phyloP scores from a whole-genome alignment of 1,140 invertebrate species.

The Drosophila suzukii region DNA sequence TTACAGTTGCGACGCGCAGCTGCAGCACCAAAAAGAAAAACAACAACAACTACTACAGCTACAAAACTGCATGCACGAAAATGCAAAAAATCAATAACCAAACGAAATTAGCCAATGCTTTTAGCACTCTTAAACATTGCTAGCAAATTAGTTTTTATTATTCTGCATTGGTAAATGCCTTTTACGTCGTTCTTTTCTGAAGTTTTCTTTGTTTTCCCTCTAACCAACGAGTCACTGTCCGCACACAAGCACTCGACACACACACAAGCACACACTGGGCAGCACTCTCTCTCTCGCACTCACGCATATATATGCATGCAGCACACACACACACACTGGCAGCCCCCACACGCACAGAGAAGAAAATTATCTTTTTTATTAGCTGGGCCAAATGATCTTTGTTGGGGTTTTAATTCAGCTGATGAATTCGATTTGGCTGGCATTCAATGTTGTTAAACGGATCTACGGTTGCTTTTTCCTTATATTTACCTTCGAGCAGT shows the following conservation, averaged over 20 bases:
- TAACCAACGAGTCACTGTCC: constrained; percentile 71
- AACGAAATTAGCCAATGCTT: constrained; percentile 46
- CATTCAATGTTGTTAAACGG: constrained; percentile 30
- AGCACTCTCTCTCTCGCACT: constrained; percentile 29
- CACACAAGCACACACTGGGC: constrained; percentile 7
- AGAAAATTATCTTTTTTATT: constrained; percentile 42
- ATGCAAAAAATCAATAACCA: constrained; percentile 73
- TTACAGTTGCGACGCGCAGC: constrained; percentile 72
- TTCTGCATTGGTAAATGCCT: constrained; percentile 51
- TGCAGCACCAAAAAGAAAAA: constrained; percentile 55
- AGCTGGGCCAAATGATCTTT: constrained; percentile 40
- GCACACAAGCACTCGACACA: constrained; percentile 37
- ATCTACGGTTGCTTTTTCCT: constrained; percentile 25
- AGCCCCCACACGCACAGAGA: constrained; percentile 47
- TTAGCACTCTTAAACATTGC: constrained; percentile 19
- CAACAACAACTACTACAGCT: constrained; percentile 61
- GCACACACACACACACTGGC: constrained; percentile 25
- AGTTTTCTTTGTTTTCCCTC: constrained; percentile 82
- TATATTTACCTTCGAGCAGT: constrained; percentile 45
- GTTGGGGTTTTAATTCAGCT: constrained; percentile 21
- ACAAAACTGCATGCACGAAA: constrained; percentile 64
- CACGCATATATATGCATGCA: constrained; percentile 39
- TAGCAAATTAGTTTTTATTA: constrained; percentile 16
- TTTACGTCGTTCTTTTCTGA: constrained; percentile 80
- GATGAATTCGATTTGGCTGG: constrained; percentile 33